phyloP scores from a whole-genome alignment of 2,113 vertebrate genomes.

The Megaleporinus macrocephalus region DNA sequence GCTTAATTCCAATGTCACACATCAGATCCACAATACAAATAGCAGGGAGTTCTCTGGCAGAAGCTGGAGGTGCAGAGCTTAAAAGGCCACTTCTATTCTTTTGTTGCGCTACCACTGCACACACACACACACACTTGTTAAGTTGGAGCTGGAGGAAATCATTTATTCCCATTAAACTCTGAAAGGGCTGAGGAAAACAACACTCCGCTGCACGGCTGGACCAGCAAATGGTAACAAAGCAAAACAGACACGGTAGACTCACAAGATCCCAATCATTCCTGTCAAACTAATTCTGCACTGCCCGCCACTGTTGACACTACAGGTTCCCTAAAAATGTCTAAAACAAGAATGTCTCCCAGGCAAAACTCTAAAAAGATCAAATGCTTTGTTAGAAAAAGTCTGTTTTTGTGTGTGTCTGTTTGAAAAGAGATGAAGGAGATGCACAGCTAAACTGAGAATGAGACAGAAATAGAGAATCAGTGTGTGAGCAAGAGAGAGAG shows the following conservation, averaged over 20 bases:
- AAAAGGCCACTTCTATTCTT: neutral
- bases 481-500: neutral
- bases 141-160: slow-evolving; percentile 15
- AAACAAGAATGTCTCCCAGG: neutral
- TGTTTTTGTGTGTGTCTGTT: neutral
- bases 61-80: slow-evolving; percentile 24
- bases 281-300: neutral
- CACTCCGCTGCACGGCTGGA: slow-evolving; percentile 29
- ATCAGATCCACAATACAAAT: slow-evolving; percentile 5
- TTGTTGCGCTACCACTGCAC: slow-evolving; percentile 14
- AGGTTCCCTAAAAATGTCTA: neutral
- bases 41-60: neutral
- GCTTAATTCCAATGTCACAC: neutral
- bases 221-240: slow-evolving; percentile 48
- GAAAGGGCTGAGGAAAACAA: slow-evolving; percentile 28
- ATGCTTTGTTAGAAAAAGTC: neutral
- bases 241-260: slow-evolving; percentile 27
- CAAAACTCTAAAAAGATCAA: neutral
- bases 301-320: neutral
- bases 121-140: slow-evolving; percentile 28
- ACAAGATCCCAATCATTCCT: slow-evolving; percentile 26
- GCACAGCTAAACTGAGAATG: neutral
- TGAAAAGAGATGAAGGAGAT: neutral
- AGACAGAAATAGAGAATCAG: neutral
- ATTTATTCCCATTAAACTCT: slow-evolving; percentile 34